These are phyloP conservation scores for Caranx ignobilis DNA, from an alignment of 2,113 vertebrate genomes.

Conservation along the genomic window DNA sequence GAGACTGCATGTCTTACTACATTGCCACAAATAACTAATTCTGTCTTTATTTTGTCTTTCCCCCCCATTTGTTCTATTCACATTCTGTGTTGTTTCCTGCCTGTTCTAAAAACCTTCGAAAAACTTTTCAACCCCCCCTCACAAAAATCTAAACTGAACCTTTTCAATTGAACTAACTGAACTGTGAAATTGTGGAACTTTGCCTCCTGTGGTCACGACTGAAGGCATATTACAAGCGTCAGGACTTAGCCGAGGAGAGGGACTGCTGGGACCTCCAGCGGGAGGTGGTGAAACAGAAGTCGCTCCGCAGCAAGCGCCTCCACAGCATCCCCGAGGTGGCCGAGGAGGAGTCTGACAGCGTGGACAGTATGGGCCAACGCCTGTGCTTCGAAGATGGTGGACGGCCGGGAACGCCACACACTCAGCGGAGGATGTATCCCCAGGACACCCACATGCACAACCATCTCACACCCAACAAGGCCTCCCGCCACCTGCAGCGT, in stretches of 20 bases:
- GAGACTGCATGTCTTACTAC: slow-evolving; percentile 90
- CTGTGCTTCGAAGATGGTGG: slow-evolving; percentile 76
- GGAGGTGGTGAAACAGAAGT: slow-evolving; percentile 89
- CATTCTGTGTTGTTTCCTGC: slow-evolving; percentile 86
- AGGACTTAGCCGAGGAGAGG: slow-evolving; percentile 83
- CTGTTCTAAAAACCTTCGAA: slow-evolving; percentile 87
- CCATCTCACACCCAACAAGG: slow-evolving; percentile 70
- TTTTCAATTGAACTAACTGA: slow-evolving; percentile 70
- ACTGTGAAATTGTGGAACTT: slow-evolving; percentile 65
- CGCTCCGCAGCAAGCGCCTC: slow-evolving; percentile 90
- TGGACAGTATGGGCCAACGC: slow-evolving; percentile 79
- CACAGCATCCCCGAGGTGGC: slow-evolving; percentile 98
- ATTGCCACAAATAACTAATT: slow-evolving; percentile 94
- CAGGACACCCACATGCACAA: slow-evolving; percentile 74
- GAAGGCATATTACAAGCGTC: slow-evolving; percentile 88
- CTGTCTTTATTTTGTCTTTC: slow-evolving; percentile 97
- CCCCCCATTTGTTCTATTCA: slow-evolving; percentile 87
- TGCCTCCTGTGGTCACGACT: slow-evolving; percentile 72
- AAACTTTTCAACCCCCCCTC: slow-evolving; percentile 68
- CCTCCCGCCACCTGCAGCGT: slow-evolving; percentile 74
- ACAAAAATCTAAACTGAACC: slow-evolving; percentile 72
- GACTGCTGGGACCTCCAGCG: slow-evolving; percentile 89
- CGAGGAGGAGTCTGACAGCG: slow-evolving; percentile 88
- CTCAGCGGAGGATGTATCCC: slow-evolving; percentile 72
- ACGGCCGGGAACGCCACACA: slow-evolving; percentile 70